Base-by-base conservation (phyloP, 2,888 invertebrate species). In the Vandiemenella viatica region DNA sequence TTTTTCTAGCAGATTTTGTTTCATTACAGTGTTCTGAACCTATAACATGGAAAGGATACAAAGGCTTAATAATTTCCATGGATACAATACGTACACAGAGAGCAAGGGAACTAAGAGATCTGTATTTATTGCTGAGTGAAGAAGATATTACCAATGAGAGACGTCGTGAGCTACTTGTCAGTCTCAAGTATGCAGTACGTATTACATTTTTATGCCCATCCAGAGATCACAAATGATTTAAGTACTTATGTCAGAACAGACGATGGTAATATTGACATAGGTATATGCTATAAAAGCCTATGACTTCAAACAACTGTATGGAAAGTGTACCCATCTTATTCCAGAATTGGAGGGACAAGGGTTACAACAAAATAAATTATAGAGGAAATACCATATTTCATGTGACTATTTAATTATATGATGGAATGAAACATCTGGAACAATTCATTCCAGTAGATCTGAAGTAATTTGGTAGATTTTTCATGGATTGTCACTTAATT, bases 61-160 rank as follows among this genome's bases (percentile, higher is more conserved):
- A 83, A 59, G 81, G 80, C 17, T 72, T 69, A 23, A 48, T 76
- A 26, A 75, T 89, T 16, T 76, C 81, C 55, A 81, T 92, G 82
- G 84, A 90, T 57, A 83, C 89, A 1, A 62, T 85, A 45, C 83
- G 82, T 62, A 83, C 82, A 17, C 85, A 89, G 60, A 77, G 80
- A 58, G 88, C 86, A 15, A 76, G 79, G 45, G 80, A 83, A 60
- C 71, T 87, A 42, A 78, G 78, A 50, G 77, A 79, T 56, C 68
- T 89, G 15, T 89, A 86, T 62, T 74, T 77, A 58, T 73, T 77
- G 47, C 71, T 90, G 56, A 70, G 69, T 44, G 68, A 73, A 23
- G 69, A 75, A 46, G 72, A 76, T 54, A 62, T 76, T 51, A 70
- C 71, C 1, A 70, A 73, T 17, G 77, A 79, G 53, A 77, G 82